Base-by-base conservation (phyloP, 2,888 invertebrate genomes). In the Heterodera filipjevi region DNA sequence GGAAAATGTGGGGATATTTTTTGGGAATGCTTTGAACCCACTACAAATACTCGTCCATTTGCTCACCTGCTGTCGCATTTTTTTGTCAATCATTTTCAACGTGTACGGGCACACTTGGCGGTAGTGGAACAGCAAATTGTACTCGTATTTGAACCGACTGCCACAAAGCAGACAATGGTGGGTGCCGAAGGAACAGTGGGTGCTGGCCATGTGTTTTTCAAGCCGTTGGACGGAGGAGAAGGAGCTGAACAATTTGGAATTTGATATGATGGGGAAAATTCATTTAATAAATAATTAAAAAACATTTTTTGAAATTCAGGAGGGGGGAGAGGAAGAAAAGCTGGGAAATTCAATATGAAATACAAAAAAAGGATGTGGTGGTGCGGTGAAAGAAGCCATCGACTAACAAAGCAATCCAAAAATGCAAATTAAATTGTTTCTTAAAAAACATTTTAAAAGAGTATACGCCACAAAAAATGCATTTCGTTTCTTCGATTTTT, bases 131-230 rank as follows among this genome's bases (percentile, higher is more conserved):
- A 87, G 81, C 64, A 87, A 81, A 77, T 87, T 87, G 83, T 87
- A 88, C 75, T 88, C 87, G 79, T 87, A 88, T 78, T 86, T 87
- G 79, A 85, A 87, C 39, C 87, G 81, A 80, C 86, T 86, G 19
- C 87, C 87, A 71, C 87, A 87, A 22, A 87, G 80, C 8, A 83
- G 75, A 78, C 87, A 87, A 78, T 85, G 86, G 66, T 86, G 86
- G 1, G 82, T 79, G 64, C 87, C 87, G 71, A 80, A 80, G 12
- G 85, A 82, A 8, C 84, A 80, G 74, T 87, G 87, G 71, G 83
- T 84, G 49, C 87, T 86, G 70, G 84, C 84, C 80, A 87, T 66
- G 77, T 87, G 87, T 14, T 85, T 82, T 71, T 87, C 87, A 66
- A 87, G 77, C 3, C 87, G 85, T 19, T 83, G 84, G 3, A 77